phyloP scores from a whole-genome alignment of 2,888 invertebrate genomes.

The Noctua janthe region DNA sequence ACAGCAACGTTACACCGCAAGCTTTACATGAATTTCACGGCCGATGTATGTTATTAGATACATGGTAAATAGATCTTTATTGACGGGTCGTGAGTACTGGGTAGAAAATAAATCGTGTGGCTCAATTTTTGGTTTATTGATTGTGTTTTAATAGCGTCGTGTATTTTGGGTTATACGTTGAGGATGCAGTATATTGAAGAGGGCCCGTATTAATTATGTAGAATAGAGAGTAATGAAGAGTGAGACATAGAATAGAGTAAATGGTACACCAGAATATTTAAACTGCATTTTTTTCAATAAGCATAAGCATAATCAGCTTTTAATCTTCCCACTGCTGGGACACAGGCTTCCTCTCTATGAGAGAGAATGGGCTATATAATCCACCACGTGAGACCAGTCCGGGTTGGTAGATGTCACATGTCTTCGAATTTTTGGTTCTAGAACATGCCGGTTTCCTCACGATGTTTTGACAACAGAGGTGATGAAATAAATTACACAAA shows the following conservation, averaged over 20 bases:
- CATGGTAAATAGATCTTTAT: conserved; percentile 48
- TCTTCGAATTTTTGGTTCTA: too few species aligned
- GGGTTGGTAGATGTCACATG: too few species aligned
- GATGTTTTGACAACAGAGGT: too few species aligned
- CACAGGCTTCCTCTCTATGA: too few species aligned
- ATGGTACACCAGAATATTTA: neutral
- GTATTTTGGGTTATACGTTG: neutral
- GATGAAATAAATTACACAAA: too few species aligned
- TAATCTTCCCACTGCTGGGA: too few species aligned
- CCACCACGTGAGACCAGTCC: too few species aligned
- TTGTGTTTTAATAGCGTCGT: conserved; percentile 1
- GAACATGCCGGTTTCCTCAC: too few species aligned
- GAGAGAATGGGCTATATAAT: too few species aligned
- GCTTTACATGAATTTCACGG: conserved; percentile 73
- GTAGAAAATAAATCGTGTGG: conserved; percentile 23
- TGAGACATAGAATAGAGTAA: neutral
- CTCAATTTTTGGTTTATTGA: conserved; percentile 2
- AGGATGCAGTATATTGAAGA: neutral
- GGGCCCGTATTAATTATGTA: neutral
- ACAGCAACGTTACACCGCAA: conserved; percentile 71
- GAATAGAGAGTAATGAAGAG: neutral
- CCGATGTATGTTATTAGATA: conserved; percentile 65
- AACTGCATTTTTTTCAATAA: neutral
- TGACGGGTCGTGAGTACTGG: conserved; percentile 34
- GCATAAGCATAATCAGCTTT: too few species aligned